Evolutionary conservation across 2,888 invertebrate species (phyloP).

Genomic region (Pharmacophagus antenor): DNA sequence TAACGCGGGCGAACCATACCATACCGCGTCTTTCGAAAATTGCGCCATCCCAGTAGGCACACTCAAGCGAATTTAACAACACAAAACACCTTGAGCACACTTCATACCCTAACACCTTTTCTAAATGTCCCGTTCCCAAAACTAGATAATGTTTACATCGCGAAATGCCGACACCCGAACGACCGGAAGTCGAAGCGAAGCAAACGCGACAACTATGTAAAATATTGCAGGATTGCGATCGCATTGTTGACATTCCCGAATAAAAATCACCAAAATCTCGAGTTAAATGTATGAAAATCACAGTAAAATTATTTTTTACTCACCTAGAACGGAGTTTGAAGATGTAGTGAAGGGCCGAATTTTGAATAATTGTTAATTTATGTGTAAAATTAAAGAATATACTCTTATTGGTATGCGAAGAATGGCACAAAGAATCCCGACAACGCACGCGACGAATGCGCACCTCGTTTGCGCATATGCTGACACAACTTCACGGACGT

Average conservation of each 20-base stretch:
- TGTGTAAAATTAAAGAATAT: slow-evolving; percentile 87
- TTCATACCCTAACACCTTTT: slow-evolving; percentile 73
- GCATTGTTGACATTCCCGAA: slow-evolving; percentile 87
- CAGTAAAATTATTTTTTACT: slow-evolving; percentile 82
- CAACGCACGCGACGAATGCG: slow-evolving; percentile 94
- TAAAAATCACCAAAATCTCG: slow-evolving; percentile 83
- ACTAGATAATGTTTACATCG: slow-evolving; percentile 81
- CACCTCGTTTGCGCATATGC: slow-evolving; percentile 90
- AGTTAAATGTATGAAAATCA: slow-evolving; percentile 83
- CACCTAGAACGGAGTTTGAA: slow-evolving; percentile 86
- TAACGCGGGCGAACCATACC: slow-evolving; percentile 80
- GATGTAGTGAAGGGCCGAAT: slow-evolving; percentile 83
- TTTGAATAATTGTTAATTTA: slow-evolving; percentile 84
- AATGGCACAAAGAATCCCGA: slow-evolving; percentile 98
- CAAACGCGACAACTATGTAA: slow-evolving; percentile 89
- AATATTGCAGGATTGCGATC: slow-evolving; percentile 88
- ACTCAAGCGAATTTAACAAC: slow-evolving; percentile 79
- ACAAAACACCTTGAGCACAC: slow-evolving; percentile 78
- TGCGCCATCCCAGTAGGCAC: slow-evolving; percentile 81
- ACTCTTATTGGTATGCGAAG: slow-evolving; percentile 94
- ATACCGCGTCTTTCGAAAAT: slow-evolving; percentile 83
- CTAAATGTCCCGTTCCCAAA: slow-evolving; percentile 68
- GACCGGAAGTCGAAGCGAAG: slow-evolving; percentile 81
- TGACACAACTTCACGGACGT: slow-evolving; percentile 84
- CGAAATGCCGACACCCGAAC: slow-evolving; percentile 79